A percentile compares a stretch with the other conserved stretches of the same genome.
These are phyloP conservation scores for Lampris megalopsis DNA, from an alignment of 2,113 vertebrate species.

Conservation along the genomic window DNA sequence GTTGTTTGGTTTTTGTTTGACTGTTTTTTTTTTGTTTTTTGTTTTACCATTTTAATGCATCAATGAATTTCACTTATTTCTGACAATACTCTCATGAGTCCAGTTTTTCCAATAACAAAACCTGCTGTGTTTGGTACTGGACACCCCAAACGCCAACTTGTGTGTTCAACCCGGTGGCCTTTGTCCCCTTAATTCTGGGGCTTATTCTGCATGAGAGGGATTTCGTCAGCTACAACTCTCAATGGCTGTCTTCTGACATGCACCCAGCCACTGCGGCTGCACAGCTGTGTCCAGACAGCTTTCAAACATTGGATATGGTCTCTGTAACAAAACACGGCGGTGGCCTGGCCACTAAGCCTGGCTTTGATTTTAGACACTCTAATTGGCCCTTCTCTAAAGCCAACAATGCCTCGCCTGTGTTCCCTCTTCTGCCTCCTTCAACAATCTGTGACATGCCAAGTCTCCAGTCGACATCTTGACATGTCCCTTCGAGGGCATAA, in stretches of 20 bases:
- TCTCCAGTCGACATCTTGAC: conserved; percentile 63
- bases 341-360: conserved; percentile 46
- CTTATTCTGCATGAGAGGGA: conserved; percentile 8
- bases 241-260: conserved; percentile 17
- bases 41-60: not conserved
- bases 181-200: conserved; percentile 18
- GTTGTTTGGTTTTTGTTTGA: too few species aligned
- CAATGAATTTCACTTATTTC: not conserved
- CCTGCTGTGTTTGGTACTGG: not conserved
- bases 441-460: conserved; percentile 67
- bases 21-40: not conserved
- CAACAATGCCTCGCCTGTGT: conserved; percentile 67
- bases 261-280: conserved; percentile 15
- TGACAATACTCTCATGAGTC: not conserved
- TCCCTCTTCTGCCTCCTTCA: conserved; percentile 55
- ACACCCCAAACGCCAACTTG: not conserved
- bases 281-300: conserved; percentile 33
- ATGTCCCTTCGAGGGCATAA: conserved; percentile 38
- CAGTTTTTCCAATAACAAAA: not conserved
- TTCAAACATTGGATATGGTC: conserved; percentile 38
- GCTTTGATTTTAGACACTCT: conserved; percentile 71
- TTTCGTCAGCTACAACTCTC: conserved; percentile 2
- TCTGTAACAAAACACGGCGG: conserved; percentile 46
- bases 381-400: conserved; percentile 58
- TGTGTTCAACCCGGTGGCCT: conserved; percentile 1